Base-by-base conservation (phyloP, 2,113 vertebrate species). In the Nicator chloris region DNA sequence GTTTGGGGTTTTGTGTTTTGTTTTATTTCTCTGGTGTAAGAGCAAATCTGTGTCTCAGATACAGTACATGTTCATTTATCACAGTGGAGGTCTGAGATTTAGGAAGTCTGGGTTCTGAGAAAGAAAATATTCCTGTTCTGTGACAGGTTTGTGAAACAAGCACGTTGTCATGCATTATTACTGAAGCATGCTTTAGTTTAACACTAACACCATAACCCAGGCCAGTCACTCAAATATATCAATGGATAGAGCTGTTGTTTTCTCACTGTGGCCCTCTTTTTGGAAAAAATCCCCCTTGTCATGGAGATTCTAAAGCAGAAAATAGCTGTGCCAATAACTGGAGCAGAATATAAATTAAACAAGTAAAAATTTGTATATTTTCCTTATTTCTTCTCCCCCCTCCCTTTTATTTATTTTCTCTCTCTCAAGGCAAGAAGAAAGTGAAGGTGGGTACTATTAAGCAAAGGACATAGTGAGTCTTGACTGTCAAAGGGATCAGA, bases 321-420 rank as follows among this genome's bases (percentile, higher is more conserved):
- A 31, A 13, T 30, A 72, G 4, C 23, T 63, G 14, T 75, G 39
- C 11, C 18, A 30, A n/a, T 57, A 86, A 63, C 6, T 66, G 61
- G 8, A 61, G 26, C 30, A 54, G 27, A 64, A 40, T 24, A 64
- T 26, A 33, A 59, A 44, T 21, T 35, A 57, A 69, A 63, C 6
- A 49, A 69, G 21, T 18, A 45, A 79, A 76, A 76, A 57, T 50
- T 23, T 3, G 24, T 27, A 13, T 40, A 30, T 35, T 77, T 89
- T 53, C 20, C 37, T 40, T 11, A 39, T 76, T 59, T 72, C 21
- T 27, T 45, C 13, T 11, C 0, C 4, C 3, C 1, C 2, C 3
- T 37, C 4, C 10, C 2, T 20, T 60, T 39, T 15, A 23, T 35
- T 3, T 45, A 47, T 39, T 82, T 71, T 54, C 7, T 47, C 3